A percentile compares a stretch with the other conserved stretches of the same genome.
These are phyloP conservation scores for Agriopis leucophaearia DNA, from an alignment of 2,888 invertebrate species.

Conservation along the genomic window DNA sequence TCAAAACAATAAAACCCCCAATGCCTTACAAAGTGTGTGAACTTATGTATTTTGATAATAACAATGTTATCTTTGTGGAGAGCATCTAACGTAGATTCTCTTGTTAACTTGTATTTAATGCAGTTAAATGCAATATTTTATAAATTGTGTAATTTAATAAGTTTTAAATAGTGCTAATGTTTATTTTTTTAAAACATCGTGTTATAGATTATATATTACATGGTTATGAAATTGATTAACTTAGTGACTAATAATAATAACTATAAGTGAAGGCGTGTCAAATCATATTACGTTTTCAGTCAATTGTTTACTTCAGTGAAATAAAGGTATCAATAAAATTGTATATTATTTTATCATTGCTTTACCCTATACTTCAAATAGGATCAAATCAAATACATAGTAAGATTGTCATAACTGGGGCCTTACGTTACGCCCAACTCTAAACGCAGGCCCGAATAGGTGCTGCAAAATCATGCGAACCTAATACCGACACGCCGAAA, in stretches of 20 bases:
- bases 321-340: slow-evolving; percentile 78
- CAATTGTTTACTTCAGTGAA: slow-evolving; percentile 84
- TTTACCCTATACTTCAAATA: not conserved
- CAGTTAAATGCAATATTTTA: slow-evolving; percentile 86
- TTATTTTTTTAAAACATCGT: slow-evolving; percentile 85
- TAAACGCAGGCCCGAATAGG: too few species aligned
- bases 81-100: slow-evolving; percentile 75
- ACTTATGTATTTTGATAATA: slow-evolving; percentile 83
- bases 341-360: slow-evolving; percentile 43
- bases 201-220: slow-evolving; percentile 84
- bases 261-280: slow-evolving; percentile 83
- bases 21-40: slow-evolving; percentile 84
- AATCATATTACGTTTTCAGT: slow-evolving; percentile 85
- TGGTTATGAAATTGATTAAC: slow-evolving; percentile 84
- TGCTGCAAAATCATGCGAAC: too few species aligned
- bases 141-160: slow-evolving; percentile 85
- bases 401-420: not conserved
- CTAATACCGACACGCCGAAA: too few species aligned
- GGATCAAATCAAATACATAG: not conserved
- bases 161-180: slow-evolving; percentile 85
- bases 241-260: slow-evolving; percentile 72
- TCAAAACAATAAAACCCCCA: slow-evolving; percentile 80
- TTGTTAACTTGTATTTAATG: slow-evolving; percentile 86
- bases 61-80: slow-evolving; percentile 79
- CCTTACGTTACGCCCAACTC: too few species aligned